These are phyloP conservation scores for Bombus fervidus DNA, from an alignment of 1,140 invertebrate species.

Conservation along the genomic window DNA sequence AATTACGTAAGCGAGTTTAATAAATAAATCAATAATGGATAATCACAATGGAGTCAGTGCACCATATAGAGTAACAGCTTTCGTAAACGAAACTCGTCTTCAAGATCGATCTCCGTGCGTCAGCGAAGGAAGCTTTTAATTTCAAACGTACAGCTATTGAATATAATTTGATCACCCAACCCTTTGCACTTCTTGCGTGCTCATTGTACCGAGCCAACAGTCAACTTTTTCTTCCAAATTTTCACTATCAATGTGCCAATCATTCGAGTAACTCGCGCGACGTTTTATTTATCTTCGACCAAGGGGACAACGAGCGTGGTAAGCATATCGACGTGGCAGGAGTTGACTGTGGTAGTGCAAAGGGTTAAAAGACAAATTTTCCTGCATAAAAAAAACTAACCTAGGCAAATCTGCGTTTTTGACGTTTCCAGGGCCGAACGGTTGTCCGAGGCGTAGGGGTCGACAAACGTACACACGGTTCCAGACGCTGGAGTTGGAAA, in stretches of 20 bases:
- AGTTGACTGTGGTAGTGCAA: conserved; percentile 38
- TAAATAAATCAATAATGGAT: background rate
- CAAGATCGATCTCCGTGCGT: conserved; percentile 14
- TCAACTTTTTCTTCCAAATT: conserved; percentile 17
- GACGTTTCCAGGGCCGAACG: conserved; percentile 93
- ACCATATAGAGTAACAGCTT: background rate
- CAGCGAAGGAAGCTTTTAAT: conserved; percentile 13
- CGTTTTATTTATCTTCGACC: background rate
- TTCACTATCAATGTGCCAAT: background rate
- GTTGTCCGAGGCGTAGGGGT: conserved; percentile 95
- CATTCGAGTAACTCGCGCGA: background rate
- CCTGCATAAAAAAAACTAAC: conserved; percentile 48
- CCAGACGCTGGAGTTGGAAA: conserved; percentile 97
- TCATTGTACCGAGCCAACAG: conserved; percentile 19
- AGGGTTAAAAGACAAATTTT: conserved; percentile 16
- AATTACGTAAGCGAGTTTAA: background rate
- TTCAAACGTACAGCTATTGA: conserved; percentile 11
- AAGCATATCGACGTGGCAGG: background rate
- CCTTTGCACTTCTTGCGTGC: conserved; percentile 40
- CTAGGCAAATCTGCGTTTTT: conserved; percentile 57
- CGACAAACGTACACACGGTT: conserved; percentile 98
- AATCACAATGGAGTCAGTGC: fast-evolving
- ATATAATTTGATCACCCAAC: conserved; percentile 22
- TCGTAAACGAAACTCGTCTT: conserved; percentile 31
- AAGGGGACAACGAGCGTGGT: background rate